phyloP scores from a whole-genome alignment of 1,140 invertebrate genomes.

The Solenopsis fugax region DNA sequence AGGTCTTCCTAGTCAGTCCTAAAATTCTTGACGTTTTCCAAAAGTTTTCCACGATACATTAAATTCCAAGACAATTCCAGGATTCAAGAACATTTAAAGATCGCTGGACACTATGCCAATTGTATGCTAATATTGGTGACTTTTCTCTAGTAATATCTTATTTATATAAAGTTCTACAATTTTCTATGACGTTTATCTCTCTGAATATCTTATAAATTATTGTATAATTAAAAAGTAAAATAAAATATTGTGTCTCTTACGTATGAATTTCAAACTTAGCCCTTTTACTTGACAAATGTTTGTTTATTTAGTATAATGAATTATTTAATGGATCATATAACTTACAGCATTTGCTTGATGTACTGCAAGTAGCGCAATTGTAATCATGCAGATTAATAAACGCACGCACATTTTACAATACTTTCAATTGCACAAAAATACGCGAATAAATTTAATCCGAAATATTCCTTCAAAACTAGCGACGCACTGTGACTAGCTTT shows the following conservation, averaged over 20 bases:
- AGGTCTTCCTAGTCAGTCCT: no score
- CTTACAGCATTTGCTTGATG: constrained; percentile 52
- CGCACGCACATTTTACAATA: constrained; percentile 32
- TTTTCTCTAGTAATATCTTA: neutral
- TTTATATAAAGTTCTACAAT: neutral
- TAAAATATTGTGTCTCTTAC: neutral
- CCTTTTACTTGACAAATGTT: neutral
- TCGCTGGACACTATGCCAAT: no score
- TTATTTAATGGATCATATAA: neutral
- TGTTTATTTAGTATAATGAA: neutral
- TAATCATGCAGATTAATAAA: neutral
- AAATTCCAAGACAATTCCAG: neutral
- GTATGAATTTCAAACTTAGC: neutral
- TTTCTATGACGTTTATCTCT: neutral
- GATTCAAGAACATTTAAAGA: neutral
- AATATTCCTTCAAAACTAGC: neutral
- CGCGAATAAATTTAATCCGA: constrained; percentile 1
- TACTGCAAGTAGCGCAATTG: neutral
- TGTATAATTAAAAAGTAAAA: neutral
- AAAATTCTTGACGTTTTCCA: neutral
- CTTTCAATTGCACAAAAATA: neutral
- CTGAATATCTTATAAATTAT: neutral
- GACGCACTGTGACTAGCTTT: neutral
- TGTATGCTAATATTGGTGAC: no score
- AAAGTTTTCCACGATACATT: neutral